Conservation (phyloP, 2,888 invertebrate genomes). For the Anodontia alba region DNA sequence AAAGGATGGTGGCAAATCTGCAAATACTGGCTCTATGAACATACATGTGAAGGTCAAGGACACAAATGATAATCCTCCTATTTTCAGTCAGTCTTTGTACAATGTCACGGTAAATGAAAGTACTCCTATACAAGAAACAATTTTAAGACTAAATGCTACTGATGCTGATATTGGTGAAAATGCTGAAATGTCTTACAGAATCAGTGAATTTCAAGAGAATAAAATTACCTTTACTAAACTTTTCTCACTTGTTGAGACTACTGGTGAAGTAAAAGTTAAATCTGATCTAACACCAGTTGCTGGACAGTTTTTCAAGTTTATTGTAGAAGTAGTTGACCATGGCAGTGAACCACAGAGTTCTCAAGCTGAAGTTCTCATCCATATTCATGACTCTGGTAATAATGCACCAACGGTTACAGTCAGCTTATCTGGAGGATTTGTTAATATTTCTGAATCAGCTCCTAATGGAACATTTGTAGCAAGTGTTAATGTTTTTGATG, state of each 20-base stretch:
- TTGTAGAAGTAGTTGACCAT: conserved; percentile 75
- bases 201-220: conserved; percentile 67
- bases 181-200: conserved; percentile 86
- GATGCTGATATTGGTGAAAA: conserved; percentile 95
- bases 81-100: conserved; percentile 48
- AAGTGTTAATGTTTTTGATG: conserved; percentile 93
- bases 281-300: conserved; percentile 68
- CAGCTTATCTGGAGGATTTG: conserved; percentile 52
- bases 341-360: conserved; percentile 71
- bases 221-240: conserved; percentile 55
- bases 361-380: conserved; percentile 71
- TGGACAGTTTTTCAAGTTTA: conserved; percentile 68
- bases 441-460: conserved; percentile 73
- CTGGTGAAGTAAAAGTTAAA: conserved; percentile 74
- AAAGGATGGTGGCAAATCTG: conserved; percentile 64
- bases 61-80: conserved; percentile 68
- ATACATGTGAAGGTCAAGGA: conserved; percentile 61
- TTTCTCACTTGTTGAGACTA: conserved; percentile 69
- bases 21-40: conserved; percentile 58
- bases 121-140: conserved; percentile 57
- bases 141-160: conserved; percentile 89
- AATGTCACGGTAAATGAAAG: conserved; percentile 65
- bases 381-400: conserved; percentile 94
- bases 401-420: conserved; percentile 90
- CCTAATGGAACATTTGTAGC: conserved; percentile 86